phyloP scores from a whole-genome alignment of 2,797 vertebrate genomes.

The Muraenolepis orangiensis region DNA sequence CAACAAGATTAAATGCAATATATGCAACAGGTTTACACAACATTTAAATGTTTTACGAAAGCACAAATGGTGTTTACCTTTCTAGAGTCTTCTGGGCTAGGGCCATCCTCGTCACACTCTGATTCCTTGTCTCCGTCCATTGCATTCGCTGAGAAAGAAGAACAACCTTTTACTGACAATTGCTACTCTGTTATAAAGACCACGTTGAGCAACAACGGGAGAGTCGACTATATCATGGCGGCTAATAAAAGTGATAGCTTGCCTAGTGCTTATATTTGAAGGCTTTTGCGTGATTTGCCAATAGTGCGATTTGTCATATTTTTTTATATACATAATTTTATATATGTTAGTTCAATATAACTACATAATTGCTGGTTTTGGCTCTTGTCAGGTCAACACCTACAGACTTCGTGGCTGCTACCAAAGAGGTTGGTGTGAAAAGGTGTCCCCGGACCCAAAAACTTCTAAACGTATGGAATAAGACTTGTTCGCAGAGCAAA shows the following conservation, averaged over 20 bases:
- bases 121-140: conserved; percentile 94
- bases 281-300: no score
- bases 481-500: no score
- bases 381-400: no score
- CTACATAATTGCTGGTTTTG: no score
- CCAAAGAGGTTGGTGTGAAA: no score
- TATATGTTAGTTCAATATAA: no score
- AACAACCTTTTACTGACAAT: conserved; percentile 5
- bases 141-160: conserved; percentile 80
- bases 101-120: conserved; percentile 88
- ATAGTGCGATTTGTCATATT: no score
- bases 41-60: neutral
- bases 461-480: no score
- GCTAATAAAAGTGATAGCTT: neutral
- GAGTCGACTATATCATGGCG: neutral
- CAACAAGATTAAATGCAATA: neutral
- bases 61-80: conserved; percentile 74
- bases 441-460: no score
- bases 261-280: neutral
- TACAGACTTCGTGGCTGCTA: no score
- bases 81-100: conserved; percentile 89
- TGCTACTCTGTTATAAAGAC: neutral
- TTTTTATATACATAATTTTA: no score
- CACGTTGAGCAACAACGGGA: neutral
- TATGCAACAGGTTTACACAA: neutral